These are phyloP conservation scores for Podarcis lilfordi DNA, from an alignment of 2,797 vertebrate species.

Conservation along the genomic window DNA sequence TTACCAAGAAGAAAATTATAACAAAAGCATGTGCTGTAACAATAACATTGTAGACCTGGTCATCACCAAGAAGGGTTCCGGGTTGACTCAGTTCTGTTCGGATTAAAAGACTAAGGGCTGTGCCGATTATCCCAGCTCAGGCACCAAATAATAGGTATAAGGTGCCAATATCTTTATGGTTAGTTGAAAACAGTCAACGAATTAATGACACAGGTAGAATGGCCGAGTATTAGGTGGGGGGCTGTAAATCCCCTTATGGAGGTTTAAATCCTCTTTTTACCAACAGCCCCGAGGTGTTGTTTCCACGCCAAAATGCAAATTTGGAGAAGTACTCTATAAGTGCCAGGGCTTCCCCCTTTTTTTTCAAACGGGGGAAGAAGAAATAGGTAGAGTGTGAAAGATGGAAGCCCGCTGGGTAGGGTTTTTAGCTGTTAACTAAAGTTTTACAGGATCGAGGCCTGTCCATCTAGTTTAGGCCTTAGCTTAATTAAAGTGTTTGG, in stretches of 20 bases:
- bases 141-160: too few species aligned
- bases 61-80: accelerated
- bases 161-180: too few species aligned
- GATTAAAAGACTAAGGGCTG: accelerated
- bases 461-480: background rate
- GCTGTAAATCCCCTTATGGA: background rate
- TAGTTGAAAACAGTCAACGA: too few species aligned
- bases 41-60: accelerated
- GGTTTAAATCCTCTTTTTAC: background rate
- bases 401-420: background rate
- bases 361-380: background rate
- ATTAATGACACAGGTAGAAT: background rate
- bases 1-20: background rate
- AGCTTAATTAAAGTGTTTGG: background rate
- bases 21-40: background rate
- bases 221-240: background rate
- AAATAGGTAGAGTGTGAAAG: too few species aligned
- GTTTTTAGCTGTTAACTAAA: background rate
- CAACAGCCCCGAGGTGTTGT: background rate
- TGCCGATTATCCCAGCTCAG: accelerated
- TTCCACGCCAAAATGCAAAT: background rate
- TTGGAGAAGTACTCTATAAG: accelerated
- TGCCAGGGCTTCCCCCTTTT: background rate
- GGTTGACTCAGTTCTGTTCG: accelerated
- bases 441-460: background rate